Evolutionary conservation across 2,888 invertebrate genomes (phyloP).

Genomic region (Thereva nobilitata): DNA sequence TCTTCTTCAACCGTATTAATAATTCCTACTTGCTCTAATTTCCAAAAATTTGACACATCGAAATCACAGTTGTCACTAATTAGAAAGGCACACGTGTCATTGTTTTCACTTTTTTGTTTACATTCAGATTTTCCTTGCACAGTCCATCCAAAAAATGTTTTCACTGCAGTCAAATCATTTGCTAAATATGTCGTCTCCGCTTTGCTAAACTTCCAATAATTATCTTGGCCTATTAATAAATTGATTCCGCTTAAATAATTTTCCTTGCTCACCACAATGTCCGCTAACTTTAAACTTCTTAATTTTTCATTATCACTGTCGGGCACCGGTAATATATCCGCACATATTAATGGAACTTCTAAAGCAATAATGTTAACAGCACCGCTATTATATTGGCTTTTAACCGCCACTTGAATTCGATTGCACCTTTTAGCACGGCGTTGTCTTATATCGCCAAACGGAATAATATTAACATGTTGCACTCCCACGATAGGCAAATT

Average conservation of each 20-base stretch:
- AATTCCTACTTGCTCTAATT: no score
- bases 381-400: no score
- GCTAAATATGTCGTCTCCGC: no score
- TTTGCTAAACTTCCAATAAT: constrained; percentile 6
- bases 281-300: constrained; percentile 3
- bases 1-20: no score
- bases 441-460: no score
- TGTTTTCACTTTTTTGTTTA: neutral
- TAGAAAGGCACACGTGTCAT: constrained; percentile 3
- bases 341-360: no score
- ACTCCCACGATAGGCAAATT: no score
- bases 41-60: neutral
- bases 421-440: no score
- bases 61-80: neutral
- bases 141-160: constrained; percentile 13
- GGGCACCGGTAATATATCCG: constrained; percentile 1
- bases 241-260: neutral
- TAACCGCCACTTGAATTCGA: no score
- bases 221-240: neutral
- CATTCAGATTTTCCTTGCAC: neutral
- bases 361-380: no score
- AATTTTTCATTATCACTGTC: neutral
- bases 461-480: no score
- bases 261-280: neutral
- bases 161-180: neutral